A percentile compares a stretch with the other conserved stretches of the same genome.
Evolutionary conservation across 2,888 invertebrate genomes (phyloP).

Genomic region (Caenorhabditis macrosperma): DNA sequence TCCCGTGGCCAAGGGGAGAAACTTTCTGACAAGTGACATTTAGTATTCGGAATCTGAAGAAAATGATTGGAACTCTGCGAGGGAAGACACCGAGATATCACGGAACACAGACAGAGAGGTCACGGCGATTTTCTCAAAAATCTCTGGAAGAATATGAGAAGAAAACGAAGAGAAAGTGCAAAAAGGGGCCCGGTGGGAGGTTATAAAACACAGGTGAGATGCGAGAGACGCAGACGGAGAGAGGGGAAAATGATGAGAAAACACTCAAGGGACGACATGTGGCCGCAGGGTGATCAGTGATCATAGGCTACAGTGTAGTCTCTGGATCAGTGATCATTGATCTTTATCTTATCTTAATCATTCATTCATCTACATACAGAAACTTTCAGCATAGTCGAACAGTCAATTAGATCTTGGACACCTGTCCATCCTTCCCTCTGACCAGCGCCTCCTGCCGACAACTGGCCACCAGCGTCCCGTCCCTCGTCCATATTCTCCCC

Average conservation of each 20-base stretch:
- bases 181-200: too few relatives aligned
- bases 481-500: conserved; percentile 72
- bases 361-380: background rate
- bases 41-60: background rate
- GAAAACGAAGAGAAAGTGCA: conserved; percentile 1
- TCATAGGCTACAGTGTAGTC: conserved; percentile 18
- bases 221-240: conserved; percentile 37
- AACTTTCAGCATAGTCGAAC: background rate
- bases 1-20: background rate
- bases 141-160: background rate
- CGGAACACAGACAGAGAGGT: conserved; percentile 2
- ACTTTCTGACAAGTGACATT: conserved; percentile 20
- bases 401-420: conserved; percentile 25
- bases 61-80: conserved; percentile 6
- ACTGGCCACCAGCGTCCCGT: conserved; percentile 72
- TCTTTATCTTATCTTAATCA: background rate
- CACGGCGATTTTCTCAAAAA: conserved; percentile 2
- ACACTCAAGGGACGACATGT: conserved; percentile 18
- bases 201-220: background rate
- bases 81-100: background rate
- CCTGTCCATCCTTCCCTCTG: conserved; percentile 59
- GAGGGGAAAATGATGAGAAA: conserved; percentile 39
- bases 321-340: background rate
- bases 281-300: conserved; percentile 22
- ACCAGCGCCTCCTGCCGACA: conserved; percentile 72